Base-by-base conservation (phyloP, 2,797 vertebrate genomes). In the Peromyscus nudipes region DNA sequence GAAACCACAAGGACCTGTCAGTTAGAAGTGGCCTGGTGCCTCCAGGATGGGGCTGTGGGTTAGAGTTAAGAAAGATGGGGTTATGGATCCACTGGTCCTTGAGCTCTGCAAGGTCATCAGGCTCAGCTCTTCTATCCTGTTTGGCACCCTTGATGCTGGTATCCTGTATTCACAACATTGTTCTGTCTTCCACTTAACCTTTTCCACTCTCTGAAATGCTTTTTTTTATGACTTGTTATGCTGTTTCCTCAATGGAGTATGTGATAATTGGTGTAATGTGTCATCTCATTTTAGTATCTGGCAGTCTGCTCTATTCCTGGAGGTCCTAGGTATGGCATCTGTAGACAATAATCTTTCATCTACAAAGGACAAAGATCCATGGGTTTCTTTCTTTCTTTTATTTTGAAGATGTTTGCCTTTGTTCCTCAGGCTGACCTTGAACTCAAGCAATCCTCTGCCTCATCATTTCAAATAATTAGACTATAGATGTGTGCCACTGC, bases 101-200 rank as follows among this genome's bases (percentile, higher is more conserved):
- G 10, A 16, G 2, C 2, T 77, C 49, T 4, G 4, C 6, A 4
- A 23, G 6, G 34, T 0, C 13, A 17, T 43, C 16, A 11, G 14
- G 11, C 34, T 21, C 27, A 55, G 27, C 2, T 9, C 40, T 3
- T 23, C 55, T 34, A 12, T 31, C 46, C 1, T 80, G 13, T 67
- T 75, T 67, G 7, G 21, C 14, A 65, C 40, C 55, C 34, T 67
- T 37, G 52, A 11, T 25, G 27, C 25, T 81, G 23, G 4, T 1
- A 89, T 37, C 14, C 9, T 43, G 4, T 34, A 23, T 79, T 65
- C 9, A 23, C 31, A 37, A 19, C 46, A 11, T 69, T 55, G 1
- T 3, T 4, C 34, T 8, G 0, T 73, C 43, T 93, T 75, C 34
- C 2, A 67, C 31, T 86, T 19, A 46, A 57, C 3, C 10, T 10